phyloP scores from a whole-genome alignment of 2,888 invertebrate species.

The Xestobium rufovillosum region DNA sequence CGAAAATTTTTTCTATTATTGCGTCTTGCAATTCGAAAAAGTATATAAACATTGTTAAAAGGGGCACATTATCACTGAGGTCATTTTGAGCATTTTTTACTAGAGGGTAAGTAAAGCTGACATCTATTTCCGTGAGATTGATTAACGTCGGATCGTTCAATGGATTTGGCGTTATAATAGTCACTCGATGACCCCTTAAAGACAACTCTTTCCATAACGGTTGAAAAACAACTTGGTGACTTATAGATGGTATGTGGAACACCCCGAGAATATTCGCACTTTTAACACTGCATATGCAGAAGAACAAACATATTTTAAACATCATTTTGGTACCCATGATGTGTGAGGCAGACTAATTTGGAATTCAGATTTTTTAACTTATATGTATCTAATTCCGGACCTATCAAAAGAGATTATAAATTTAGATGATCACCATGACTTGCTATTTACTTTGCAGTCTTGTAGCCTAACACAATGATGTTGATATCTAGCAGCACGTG shows the following conservation, averaged over 20 bases:
- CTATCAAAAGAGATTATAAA: too few relatives aligned
- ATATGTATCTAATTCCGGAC: too few relatives aligned
- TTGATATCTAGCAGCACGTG: too few relatives aligned
- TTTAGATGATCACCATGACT: too few relatives aligned
- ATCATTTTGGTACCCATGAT: too few relatives aligned
- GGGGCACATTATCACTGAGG: background rate
- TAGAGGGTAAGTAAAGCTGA: conserved; percentile 22
- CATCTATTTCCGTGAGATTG: conserved; percentile 36
- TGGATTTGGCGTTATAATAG: conserved; percentile 33
- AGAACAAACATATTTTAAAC: too few relatives aligned
- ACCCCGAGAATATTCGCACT: background rate
- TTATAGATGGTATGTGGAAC: conserved; percentile 14
- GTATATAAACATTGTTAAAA: background rate
- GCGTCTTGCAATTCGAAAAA: background rate
- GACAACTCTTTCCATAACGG: conserved; percentile 32
- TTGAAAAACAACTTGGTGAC: conserved; percentile 23
- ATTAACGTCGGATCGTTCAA: conserved; percentile 28
- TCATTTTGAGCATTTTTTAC: background rate
- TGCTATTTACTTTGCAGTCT: too few relatives aligned
- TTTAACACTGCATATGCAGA: too few relatives aligned
- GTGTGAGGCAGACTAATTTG: too few relatives aligned
- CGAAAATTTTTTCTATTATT: background rate
- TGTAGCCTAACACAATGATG: too few relatives aligned
- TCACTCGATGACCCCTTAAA: conserved; percentile 33
- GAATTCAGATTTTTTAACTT: too few relatives aligned